phyloP scores from a whole-genome alignment of 2,113 vertebrate genomes.

The Lagenorhynchus albirostris region DNA sequence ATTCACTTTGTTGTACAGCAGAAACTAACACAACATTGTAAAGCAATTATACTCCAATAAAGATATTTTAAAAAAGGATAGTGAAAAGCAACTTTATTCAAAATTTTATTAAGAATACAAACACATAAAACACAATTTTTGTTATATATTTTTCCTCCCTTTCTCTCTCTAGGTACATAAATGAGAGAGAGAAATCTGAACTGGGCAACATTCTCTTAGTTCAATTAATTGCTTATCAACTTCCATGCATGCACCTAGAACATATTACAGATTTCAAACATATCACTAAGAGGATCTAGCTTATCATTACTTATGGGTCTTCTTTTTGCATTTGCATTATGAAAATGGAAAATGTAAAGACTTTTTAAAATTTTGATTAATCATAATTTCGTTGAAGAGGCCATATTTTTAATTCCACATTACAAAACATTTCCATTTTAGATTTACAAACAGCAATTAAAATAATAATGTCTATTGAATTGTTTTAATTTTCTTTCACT shows the following conservation, averaged over 20 bases:
- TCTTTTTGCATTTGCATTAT: not conserved
- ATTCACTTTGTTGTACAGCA: too few species aligned
- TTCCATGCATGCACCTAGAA: not conserved
- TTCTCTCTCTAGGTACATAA: not conserved
- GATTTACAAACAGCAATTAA: not conserved
- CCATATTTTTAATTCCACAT: not conserved
- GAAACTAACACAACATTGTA: too few species aligned
- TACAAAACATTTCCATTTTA: conserved; percentile 13
- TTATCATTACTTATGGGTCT: not conserved
- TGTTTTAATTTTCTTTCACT: not conserved
- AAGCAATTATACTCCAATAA: too few species aligned
- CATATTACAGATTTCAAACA: not conserved
- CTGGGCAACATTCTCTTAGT: not conserved
- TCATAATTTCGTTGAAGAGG: not conserved
- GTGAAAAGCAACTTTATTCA: not conserved
- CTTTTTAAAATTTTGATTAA: not conserved
- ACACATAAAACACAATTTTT: not conserved
- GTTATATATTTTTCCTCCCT: not conserved
- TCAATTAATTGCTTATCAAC: not conserved
- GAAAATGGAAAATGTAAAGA: not conserved
- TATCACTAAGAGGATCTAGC: not conserved
- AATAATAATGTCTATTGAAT: not conserved
- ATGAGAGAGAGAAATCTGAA: not conserved
- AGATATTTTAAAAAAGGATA: not conserved
- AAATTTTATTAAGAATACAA: not conserved